These are phyloP conservation scores for Potorous gilbertii DNA, from an alignment of 2,797 vertebrate species.

Conservation along the genomic window DNA sequence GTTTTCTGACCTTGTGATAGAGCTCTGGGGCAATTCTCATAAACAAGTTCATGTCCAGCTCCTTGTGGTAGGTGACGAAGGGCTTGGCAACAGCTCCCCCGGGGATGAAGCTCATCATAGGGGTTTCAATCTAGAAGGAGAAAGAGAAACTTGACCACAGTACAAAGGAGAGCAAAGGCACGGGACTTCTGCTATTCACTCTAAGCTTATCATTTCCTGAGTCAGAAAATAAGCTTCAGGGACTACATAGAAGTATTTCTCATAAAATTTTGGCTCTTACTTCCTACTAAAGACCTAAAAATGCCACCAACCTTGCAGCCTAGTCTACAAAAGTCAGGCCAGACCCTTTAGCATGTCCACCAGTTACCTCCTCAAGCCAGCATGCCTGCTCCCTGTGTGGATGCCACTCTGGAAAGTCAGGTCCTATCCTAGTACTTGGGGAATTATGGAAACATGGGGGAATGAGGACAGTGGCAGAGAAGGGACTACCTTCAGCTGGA, in stretches of 20 bases:
- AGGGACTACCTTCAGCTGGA: neutral
- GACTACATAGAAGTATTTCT: neutral
- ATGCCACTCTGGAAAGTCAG: neutral
- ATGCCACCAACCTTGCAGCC: neutral
- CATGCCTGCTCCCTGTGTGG: neutral
- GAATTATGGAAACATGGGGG: constrained; percentile 9
- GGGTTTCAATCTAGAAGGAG: constrained; percentile 83
- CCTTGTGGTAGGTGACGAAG: constrained; percentile 86
- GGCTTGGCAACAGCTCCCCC: constrained; percentile 86
- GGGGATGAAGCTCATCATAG: constrained; percentile 86
- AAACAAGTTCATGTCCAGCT: constrained; percentile 85
- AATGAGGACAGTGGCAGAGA: neutral
- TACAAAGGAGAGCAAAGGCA: neutral
- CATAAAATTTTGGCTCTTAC: neutral
- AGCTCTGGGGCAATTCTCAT: constrained; percentile 88
- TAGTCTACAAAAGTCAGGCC: neutral
- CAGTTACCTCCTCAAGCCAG: neutral
- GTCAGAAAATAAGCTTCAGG: neutral
- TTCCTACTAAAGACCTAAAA: neutral
- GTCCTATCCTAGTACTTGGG: constrained; percentile 26
- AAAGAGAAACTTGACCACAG: neutral
- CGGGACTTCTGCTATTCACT: neutral
- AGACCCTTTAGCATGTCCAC: neutral
- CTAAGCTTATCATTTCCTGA: neutral
- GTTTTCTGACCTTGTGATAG: constrained; percentile 79